Conservation (phyloP, 2,888 invertebrate species). For the Pterobdella sp. region DNA sequence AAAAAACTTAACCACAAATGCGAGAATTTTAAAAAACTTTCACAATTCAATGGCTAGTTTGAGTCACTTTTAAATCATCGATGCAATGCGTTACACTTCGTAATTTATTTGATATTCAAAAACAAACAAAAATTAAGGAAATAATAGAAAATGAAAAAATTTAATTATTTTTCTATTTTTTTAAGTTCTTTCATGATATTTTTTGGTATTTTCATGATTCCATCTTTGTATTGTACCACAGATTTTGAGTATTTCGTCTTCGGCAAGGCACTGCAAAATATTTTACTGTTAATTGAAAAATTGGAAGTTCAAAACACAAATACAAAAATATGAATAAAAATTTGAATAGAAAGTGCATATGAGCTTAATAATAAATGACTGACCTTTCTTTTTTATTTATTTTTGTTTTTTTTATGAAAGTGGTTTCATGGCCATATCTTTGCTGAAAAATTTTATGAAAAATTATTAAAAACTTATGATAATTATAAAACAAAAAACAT, state of each 20-base stretch:
- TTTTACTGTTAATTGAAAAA: not conserved
- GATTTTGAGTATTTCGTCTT: not conserved
- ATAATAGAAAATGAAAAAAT: not conserved
- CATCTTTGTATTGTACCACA: slow-evolving; percentile 5
- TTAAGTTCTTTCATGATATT: slow-evolving; percentile 7
- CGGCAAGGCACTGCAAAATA: not conserved
- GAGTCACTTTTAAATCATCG: too few relatives aligned
- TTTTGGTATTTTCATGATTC: slow-evolving; percentile 12
- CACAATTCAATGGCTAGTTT: too few relatives aligned
- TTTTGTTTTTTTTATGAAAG: not conserved
- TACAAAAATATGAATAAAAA: not conserved
- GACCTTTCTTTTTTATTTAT: slow-evolving; percentile 5
- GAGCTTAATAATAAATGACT: not conserved
- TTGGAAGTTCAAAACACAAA: not conserved
- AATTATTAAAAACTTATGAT: not conserved
- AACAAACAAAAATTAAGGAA: not conserved
- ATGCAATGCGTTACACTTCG: too few relatives aligned
- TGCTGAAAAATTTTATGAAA: not conserved
- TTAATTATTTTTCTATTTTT: not conserved
- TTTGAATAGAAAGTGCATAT: not conserved
- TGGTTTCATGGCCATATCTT: not conserved
- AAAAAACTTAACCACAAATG: not conserved
- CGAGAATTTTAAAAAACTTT: not conserved
- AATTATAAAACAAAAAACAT: not conserved
- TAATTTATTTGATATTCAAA: not conserved